Evolutionary conservation across 1,140 invertebrate species (phyloP), one percentile per base, ranked within the genome.

Genomic region (Heterodera schachtii): DNA sequence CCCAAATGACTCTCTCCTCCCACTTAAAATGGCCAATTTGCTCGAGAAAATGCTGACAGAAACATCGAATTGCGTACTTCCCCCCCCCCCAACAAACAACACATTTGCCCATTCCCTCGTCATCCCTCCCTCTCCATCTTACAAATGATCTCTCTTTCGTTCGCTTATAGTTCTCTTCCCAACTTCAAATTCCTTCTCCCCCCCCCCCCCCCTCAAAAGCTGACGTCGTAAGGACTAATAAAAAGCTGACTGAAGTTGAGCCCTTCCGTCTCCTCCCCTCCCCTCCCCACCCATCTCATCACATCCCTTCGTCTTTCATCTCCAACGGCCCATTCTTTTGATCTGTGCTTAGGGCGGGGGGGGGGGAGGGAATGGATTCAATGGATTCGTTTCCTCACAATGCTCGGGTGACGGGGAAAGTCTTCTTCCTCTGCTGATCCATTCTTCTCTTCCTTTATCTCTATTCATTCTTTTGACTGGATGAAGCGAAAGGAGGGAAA

Each of bases 141-240:
- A 6, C 49, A 6, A 52, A 6, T 52, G 49, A 52, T 52, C 6
- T 11, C 11, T 52, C 49, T 52, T 6, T 11, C 11, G 49, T 52
- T 52, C 49, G 31, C 31, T 31, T 31, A 31, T 31, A 31, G 31
- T 52, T 52, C 49, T 11, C 49, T 52, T 52, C 2, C 11, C 49
- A 52, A 52, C 49, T 52, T 52, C 49, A 52, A 52, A 52, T 52
- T 52, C 49, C 49, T 11, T 52, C 11, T 11, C 49, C 31, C 49
- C 49, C 49, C 49, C 13, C 4, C 2, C 49, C 31, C 49, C 49
- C 49, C 49, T 5, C 4, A 5, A 52, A 52, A 13, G 57, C 6
- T 60, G 57, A 60, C 57, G 57, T 60, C 57, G 57, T 60, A 60
- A 60, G 57, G 57, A 60, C 57, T 60, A 60, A 60, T 60, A 60